Percentiles rank a stretch among this genome's conserved stretches.
These are phyloP conservation scores for Cheilosia pagana DNA, from an alignment of 2,888 invertebrate genomes.

Conservation along the genomic window DNA sequence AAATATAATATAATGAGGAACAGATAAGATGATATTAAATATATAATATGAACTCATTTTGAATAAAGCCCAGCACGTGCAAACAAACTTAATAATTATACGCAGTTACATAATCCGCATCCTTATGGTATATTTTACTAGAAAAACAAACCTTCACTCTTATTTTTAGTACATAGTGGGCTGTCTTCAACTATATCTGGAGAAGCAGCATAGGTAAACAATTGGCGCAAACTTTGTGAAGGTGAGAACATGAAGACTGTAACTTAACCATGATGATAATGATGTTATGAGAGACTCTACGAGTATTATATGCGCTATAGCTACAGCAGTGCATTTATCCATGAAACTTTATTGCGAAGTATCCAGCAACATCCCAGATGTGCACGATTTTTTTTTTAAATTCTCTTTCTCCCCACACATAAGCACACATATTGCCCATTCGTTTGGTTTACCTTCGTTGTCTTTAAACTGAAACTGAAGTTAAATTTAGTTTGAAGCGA, in stretches of 20 bases:
- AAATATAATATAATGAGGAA: too few relatives aligned
- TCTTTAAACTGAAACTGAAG: conserved; percentile 35
- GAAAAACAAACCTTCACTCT: conserved; percentile 22
- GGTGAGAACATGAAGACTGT: conserved; percentile 65
- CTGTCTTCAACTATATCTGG: neutral
- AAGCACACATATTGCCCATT: conserved; percentile 33
- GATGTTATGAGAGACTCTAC: conserved; percentile 27
- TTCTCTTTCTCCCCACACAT: conserved; percentile 65
- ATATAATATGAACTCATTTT: too few relatives aligned
- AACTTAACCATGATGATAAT: conserved; percentile 53
- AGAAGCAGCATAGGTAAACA: conserved; percentile 21
- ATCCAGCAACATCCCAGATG: conserved; percentile 61
- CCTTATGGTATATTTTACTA: neutral
- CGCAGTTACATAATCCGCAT: neutral
- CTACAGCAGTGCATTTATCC: conserved; percentile 25
- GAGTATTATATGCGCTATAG: conserved; percentile 17
- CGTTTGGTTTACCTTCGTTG: conserved; percentile 49
- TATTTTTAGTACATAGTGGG: conserved; percentile 40
- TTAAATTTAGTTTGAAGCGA: conserved; percentile 45
- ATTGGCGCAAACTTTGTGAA: conserved; percentile 58
- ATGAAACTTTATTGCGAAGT: conserved; percentile 66
- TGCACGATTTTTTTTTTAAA: conserved; percentile 70
- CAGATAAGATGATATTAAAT: too few relatives aligned
- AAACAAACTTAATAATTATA: too few relatives aligned
- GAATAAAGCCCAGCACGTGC: too few relatives aligned